Base-by-base conservation (phyloP, 1,140 invertebrate species). In the Bombus confusus region DNA sequence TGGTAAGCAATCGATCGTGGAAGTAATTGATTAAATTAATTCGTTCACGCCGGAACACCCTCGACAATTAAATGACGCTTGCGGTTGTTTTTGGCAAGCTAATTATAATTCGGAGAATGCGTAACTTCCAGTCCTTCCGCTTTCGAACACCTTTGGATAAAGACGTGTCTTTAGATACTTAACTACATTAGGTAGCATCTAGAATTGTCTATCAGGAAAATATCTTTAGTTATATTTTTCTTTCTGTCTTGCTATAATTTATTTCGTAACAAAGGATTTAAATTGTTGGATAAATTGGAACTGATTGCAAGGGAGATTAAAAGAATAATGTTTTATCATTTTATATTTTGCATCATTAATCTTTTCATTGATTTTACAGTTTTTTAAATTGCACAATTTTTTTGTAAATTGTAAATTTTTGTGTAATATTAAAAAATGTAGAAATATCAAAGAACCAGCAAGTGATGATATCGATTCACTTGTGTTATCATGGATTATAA, bases 1-100 rank as follows among this genome's bases (percentile, higher is more conserved):
- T 98, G 97, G 98, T 98, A 93, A 96, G 95, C 80, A 28, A 68
- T 72, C 75, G 5, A 80, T 47, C 31, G 52, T 73, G 9, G 31
- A 76, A 76, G n/a, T 34, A 80, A 78, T 76, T 37, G 31, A 71
- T 43, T 80, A 37, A 71, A 75, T 81, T 71, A 31, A 80, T 75
- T 41, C 74, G 18, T 18, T 43, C 52, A 9, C 57, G 28, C 12
- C 37, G 37, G 41, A 52, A 84, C 62, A 4, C 57, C 22, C 3
- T 25, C 31, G n/a, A 15, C 62, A 47, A 59, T 85, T 79, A 69
- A 78, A 52, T 28, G 43, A 59, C 39, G 64, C 34, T 8, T 28
- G 69, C 25, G 13, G 2, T 78, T 69, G 25, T 39, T 69, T 80
- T 80, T 69, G 43, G 64, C 78, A 37, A 69, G 22, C 64, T 80